Evolutionary conservation across 2,797 vertebrate species (phyloP), one percentile per base, ranked within the genome.

Genomic region (Muscicapa comitata): DNA sequence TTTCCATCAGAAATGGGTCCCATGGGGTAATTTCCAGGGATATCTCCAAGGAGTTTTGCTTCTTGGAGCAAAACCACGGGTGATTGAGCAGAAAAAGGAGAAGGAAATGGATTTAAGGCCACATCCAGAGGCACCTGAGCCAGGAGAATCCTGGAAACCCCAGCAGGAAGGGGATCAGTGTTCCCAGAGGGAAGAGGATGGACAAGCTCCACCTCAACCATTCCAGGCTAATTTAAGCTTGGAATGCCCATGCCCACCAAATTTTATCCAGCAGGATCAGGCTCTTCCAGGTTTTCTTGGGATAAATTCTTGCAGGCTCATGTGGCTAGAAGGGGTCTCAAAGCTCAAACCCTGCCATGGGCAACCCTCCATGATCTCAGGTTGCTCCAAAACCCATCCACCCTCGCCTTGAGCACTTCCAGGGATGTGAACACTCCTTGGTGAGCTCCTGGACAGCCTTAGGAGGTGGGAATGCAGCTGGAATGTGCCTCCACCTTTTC

Each of bases 321-420:
- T 0, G 15, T 10, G 10, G 9, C 63, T 21, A 12, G 50, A 33
- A 38, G 21, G 11, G 37, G 45, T 15, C 57, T 17, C 38, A 28
- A 47, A 57, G 8, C 73, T 31, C n/a, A 54, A 15, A 43, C 6
- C 20, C 25, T 33, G 11, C 47, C 40, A 5, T 8, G 57, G n/a
- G 8, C 6, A 31, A 35, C 1, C 0, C 65, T 10, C 72, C 45
- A 12, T 1, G 0, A 35, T 1, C 14, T 47, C n/a, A 76, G 62
- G n/a, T 23, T 38, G n/a, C 12, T 65, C 65, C 79, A 51, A 71
- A 71, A 7, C 15, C 6, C 8, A 9, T 31, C 65, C 50, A 26
- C 0, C 6, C 20, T 1, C 6, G 11, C 43, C 65, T 35, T 2
- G 38, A 26, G 59, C 12, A 17, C 26, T 71, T 35, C 51, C 65